Base-by-base conservation (phyloP, 2,888 invertebrate genomes). In the Epinotia brunnichana region DNA sequence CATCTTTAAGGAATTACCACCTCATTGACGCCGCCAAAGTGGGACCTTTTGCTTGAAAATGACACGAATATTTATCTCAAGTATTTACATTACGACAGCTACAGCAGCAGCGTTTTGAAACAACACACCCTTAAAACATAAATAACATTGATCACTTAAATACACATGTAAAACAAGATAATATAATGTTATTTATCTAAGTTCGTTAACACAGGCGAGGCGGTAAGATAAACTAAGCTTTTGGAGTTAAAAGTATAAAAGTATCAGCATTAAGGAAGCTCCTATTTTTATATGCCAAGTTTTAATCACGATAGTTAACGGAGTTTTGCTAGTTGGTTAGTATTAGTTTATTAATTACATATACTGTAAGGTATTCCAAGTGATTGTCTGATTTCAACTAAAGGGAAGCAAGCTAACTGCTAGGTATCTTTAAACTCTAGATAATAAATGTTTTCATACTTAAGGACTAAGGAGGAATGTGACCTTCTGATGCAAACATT, bases 21-120 rank as follows among this genome's bases (percentile, higher is more conserved):
- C 35, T 35, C 9, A 35, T 35, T 35, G 35, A 35, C 35, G 29
- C 5, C 9, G 9, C 35, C 35, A 35, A 35, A 35, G 35, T 35
- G 9, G 9, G 35, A 35, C 9, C 29, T 7, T 29, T 29, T 29
- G 29, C 29, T 29, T 29, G 29, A 29, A 7, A 29, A 29, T 4
- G 29, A 29, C 5, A 35, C 35, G 9, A 35, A 35, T 35, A 35
- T 35, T 35, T 35, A 35, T 35, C 35, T 35, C 35, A 35, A 9
- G 9, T 35, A 35, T 44, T 1, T 44, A 15, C 13, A n/a, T 48
- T 48, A 48, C n/a, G 48, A 48, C 15, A 7, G 48, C 9, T 9
- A 35, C n/a, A n/a, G n/a, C n/a, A n/a, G n/a, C n/a, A n/a, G n/a
- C n/a, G 35, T 35, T 41, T 54, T 54, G 41, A 66, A 66, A 66